A percentile compares a stretch with the other conserved stretches of the same genome.
Evolutionary conservation across 2,113 vertebrate genomes (phyloP).

Genomic region (Pterocles gutturalis): DNA sequence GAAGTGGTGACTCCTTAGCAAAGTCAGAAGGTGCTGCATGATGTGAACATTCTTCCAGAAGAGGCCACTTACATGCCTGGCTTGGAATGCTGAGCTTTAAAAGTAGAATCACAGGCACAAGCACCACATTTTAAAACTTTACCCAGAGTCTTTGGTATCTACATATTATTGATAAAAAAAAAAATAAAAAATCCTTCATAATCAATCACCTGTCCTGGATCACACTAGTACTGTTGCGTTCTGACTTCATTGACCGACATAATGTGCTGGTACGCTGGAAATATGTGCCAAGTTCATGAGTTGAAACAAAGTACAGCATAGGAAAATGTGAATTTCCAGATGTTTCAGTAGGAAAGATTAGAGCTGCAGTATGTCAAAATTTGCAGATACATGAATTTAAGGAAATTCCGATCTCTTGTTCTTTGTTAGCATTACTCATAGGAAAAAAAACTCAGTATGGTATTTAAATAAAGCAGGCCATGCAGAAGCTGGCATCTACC

Average conservation of each 20-base stretch:
- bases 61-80: background rate
- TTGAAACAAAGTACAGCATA: background rate
- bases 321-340: background rate
- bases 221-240: background rate
- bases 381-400: background rate
- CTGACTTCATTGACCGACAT: fast-evolving
- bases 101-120: background rate
- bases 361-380: background rate
- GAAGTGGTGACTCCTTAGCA: background rate
- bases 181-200: background rate
- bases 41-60: background rate
- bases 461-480: background rate
- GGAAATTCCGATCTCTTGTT: background rate
- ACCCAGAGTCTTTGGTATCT: background rate
- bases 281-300: background rate
- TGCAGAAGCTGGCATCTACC: background rate
- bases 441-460: background rate
- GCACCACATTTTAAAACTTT: background rate
- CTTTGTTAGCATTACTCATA: background rate
- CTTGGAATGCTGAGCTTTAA: background rate
- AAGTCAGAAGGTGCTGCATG: background rate
- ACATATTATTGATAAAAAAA: background rate
- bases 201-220: background rate
- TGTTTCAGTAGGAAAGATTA: background rate
- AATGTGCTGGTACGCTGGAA: background rate